A percentile compares a stretch with the other conserved stretches of the same genome.
Evolutionary conservation across 2,888 invertebrate species (phyloP).

Genomic region (Hyalella azteca): DNA sequence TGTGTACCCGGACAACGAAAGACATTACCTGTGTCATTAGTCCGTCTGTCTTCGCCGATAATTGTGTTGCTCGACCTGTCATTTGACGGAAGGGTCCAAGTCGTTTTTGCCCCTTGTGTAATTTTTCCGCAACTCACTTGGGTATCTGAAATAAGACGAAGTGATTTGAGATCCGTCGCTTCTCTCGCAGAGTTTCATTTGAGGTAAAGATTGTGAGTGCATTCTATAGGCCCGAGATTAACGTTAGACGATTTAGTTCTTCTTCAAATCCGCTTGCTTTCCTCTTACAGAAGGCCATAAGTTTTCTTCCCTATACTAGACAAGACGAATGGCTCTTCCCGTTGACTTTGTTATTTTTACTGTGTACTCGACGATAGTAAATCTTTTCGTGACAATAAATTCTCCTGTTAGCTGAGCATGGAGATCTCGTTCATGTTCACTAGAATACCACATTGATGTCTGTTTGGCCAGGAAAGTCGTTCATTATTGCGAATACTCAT

Average conservation of each 20-base stretch:
- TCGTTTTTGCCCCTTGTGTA: constrained; percentile 2
- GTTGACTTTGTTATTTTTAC: constrained; percentile 37
- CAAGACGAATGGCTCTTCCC: constrained; percentile 24
- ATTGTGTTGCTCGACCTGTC: constrained; percentile 29
- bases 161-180: background rate
- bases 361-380: background rate
- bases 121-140: background rate
- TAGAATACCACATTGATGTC: background rate
- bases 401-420: constrained; percentile 11
- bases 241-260: constrained; percentile 12
- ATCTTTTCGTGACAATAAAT: constrained; percentile 35
- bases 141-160: constrained; percentile 12
- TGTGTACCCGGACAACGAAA: too few relatives aligned
- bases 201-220: constrained; percentile 8
- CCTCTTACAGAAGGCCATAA: constrained; percentile 1
- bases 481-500: background rate
- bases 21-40: constrained; percentile 28
- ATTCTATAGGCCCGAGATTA: background rate
- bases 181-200: constrained; percentile 3
- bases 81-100: constrained; percentile 24
- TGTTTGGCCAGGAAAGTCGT: background rate
- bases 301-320: constrained; percentile 25
- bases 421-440: background rate
- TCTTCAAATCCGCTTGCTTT: constrained; percentile 6
- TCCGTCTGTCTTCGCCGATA: constrained; percentile 22